These are phyloP conservation scores for Branchipolynoe longqiensis DNA, from an alignment of 2,888 invertebrate species.

Conservation along the genomic window DNA sequence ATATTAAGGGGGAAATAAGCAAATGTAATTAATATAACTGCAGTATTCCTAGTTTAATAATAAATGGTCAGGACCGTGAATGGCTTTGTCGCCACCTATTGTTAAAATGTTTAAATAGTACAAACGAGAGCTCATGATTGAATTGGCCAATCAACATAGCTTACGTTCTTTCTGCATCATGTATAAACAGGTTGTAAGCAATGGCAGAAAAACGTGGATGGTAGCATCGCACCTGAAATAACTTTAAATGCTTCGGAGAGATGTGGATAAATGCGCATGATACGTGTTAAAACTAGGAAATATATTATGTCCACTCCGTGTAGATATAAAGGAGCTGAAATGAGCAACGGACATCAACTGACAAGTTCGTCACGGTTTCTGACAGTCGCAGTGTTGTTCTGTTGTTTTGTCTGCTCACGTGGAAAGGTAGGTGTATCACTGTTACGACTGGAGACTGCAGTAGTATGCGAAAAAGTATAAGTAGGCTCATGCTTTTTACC, in stretches of 20 bases:
- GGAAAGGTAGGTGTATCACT: neutral
- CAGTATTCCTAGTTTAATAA: too few relatives aligned
- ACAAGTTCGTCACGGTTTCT: neutral
- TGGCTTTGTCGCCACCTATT: too few relatives aligned
- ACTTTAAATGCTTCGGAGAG: neutral
- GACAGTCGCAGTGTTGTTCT: constrained; percentile 29
- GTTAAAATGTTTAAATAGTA: neutral
- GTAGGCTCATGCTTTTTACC: too few relatives aligned
- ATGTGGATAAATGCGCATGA: neutral
- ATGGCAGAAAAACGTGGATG: constrained; percentile 5
- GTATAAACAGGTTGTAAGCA: constrained; percentile 9
- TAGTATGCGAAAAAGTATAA: too few relatives aligned
- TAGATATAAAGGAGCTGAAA: neutral
- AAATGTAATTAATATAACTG: too few relatives aligned
- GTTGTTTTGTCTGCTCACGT: constrained; percentile 18
- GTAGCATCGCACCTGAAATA: neutral
- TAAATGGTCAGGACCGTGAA: too few relatives aligned
- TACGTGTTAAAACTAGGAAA: neutral
- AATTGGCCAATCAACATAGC: neutral
- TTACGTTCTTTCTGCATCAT: neutral
- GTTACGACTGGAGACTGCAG: too few relatives aligned
- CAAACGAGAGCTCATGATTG: neutral
- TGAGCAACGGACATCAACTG: neutral
- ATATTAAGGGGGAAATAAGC: too few relatives aligned
- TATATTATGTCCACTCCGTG: too few relatives aligned